phyloP scores from a whole-genome alignment of 2,888 invertebrate genomes.

The Campoletis raptor region DNA sequence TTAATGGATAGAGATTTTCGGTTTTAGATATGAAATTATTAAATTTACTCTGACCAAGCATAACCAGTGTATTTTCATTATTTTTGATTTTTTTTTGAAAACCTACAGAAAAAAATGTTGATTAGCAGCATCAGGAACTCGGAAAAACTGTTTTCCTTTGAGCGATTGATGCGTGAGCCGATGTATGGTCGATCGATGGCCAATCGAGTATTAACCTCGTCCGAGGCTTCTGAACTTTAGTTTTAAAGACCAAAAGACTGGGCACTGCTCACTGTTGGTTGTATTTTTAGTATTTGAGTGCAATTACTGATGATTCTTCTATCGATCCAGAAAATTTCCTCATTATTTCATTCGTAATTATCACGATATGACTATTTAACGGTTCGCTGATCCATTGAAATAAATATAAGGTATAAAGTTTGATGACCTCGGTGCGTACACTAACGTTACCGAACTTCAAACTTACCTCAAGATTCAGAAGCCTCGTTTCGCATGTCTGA shows the following conservation, averaged over 20 bases:
- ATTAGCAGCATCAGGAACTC: too few species aligned
- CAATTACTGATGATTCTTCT: not conserved
- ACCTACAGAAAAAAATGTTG: too few species aligned
- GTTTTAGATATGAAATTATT: constrained; percentile 6
- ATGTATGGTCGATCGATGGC: too few species aligned
- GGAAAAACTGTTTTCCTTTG: too few species aligned
- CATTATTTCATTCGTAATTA: not conserved
- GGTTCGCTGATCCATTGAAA: not conserved
- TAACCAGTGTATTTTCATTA: too few species aligned
- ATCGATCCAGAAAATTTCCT: not conserved
- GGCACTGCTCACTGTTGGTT: too few species aligned
- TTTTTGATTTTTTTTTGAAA: too few species aligned
- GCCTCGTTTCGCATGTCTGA: constrained; percentile 69
- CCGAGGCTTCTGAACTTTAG: too few species aligned
- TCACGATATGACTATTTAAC: not conserved
- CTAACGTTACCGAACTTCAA: constrained; percentile 3
- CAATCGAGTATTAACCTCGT: too few species aligned
- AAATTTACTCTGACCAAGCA: not conserved
- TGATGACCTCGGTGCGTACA: constrained; percentile 3
- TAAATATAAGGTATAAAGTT: not conserved
- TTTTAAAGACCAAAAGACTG: too few species aligned
- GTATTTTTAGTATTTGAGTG: not conserved
- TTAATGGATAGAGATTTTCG: not conserved
- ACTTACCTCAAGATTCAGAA: constrained; percentile 29
- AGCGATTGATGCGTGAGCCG: too few species aligned